Evolutionary conservation across 2,113 vertebrate genomes (phyloP).

Genomic region (Poeciliopsis turrubarensis): DNA sequence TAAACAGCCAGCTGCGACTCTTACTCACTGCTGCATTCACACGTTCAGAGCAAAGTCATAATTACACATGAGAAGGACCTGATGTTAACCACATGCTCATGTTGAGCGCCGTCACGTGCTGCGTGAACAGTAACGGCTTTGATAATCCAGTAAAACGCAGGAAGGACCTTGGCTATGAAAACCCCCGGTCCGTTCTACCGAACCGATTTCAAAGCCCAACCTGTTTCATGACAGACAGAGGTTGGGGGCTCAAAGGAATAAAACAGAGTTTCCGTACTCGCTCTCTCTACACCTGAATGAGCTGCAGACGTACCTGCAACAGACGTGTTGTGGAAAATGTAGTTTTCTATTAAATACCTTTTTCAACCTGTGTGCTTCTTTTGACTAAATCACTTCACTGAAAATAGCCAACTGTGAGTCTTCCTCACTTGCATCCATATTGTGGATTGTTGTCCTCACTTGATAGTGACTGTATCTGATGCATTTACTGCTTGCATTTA

Average conservation of each 20-base stretch:
- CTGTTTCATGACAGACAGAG: too few species aligned
- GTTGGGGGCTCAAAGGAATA: too few species aligned
- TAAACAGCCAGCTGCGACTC: constrained; percentile 53
- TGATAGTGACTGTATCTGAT: not conserved
- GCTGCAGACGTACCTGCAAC: too few species aligned
- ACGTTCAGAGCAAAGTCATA: constrained; percentile 1
- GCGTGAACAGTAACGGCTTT: not conserved
- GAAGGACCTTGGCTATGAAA: not conserved
- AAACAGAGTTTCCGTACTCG: too few species aligned
- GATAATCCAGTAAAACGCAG: constrained; percentile 11
- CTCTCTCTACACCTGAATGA: too few species aligned
- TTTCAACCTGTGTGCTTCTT: too few species aligned
- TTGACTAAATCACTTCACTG: too few species aligned
- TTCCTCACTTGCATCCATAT: too few species aligned
- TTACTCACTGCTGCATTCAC: constrained; percentile 23
- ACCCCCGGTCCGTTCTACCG: not conserved
- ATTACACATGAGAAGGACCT: not conserved
- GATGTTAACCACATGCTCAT: constrained; percentile 13
- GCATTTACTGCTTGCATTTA: not conserved
- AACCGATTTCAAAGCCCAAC: too few species aligned
- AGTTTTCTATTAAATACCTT: too few species aligned
- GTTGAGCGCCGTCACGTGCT: not conserved
- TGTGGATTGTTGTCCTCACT: not conserved
- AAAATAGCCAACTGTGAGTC: too few species aligned
- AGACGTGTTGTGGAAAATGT: too few species aligned